Percentiles rank a stretch among this genome's conserved stretches.
phyloP scores from a whole-genome alignment of 2,888 invertebrate species.

The Stramonita haemastoma region DNA sequence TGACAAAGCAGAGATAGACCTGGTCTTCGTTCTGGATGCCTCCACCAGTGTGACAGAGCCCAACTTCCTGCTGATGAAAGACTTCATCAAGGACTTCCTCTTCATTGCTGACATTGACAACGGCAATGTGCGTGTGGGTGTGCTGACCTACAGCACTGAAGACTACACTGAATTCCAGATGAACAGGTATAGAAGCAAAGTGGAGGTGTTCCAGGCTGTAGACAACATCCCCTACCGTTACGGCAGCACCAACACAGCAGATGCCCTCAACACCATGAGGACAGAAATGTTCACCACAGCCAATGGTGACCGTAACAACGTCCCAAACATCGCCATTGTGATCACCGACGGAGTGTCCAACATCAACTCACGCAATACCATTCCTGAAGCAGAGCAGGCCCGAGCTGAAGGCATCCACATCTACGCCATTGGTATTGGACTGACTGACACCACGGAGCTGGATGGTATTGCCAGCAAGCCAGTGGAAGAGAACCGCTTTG shows the following conservation, averaged over 20 bases:
- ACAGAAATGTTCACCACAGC: constrained; percentile 60
- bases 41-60: constrained; percentile 69
- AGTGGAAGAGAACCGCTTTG: constrained; percentile 54
- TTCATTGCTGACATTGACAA: constrained; percentile 62
- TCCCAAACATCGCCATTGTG: constrained; percentile 66
- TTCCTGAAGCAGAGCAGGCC: constrained; percentile 66
- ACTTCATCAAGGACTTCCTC: constrained; percentile 65
- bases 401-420: constrained; percentile 57
- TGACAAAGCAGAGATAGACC: constrained; percentile 56
- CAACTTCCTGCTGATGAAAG: constrained; percentile 63
- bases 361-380: constrained; percentile 66
- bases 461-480: constrained; percentile 61
- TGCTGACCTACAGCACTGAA: constrained; percentile 65
- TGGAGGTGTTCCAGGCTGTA: constrained; percentile 62
- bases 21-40: constrained; percentile 70
- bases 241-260: constrained; percentile 73
- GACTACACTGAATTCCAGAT: constrained; percentile 66
- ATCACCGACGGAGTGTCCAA: constrained; percentile 74
- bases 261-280: constrained; percentile 64
- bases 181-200: constrained; percentile 57
- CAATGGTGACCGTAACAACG: constrained; percentile 68
- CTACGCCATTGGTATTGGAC: constrained; percentile 67
- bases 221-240: constrained; percentile 64
- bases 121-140: constrained; percentile 66
- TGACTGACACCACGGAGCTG: constrained; percentile 56